Evolutionary conservation across 2,113 vertebrate species (phyloP).

Genomic region (Eira barbara): DNA sequence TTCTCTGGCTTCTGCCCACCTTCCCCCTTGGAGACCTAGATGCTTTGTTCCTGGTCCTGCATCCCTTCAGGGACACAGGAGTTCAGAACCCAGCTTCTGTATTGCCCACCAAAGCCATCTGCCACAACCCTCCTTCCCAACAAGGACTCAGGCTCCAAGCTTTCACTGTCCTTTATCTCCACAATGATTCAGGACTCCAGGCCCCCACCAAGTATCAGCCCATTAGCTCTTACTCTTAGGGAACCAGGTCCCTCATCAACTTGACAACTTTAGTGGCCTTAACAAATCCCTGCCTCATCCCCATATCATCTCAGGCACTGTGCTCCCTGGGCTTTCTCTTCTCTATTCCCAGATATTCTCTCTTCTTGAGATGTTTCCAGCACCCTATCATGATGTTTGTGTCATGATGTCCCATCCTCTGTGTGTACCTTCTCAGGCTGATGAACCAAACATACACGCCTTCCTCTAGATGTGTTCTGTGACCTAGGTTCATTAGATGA

Average conservation of each 20-base stretch:
- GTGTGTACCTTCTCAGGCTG: neutral
- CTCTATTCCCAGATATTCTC: neutral
- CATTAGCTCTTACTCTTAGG: neutral
- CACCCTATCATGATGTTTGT: neutral
- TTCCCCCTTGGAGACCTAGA: neutral
- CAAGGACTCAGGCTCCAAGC: neutral
- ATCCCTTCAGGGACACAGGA: neutral
- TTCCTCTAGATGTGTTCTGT: conserved; percentile 1
- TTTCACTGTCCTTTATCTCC: neutral
- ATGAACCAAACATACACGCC: neutral
- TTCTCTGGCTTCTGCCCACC: neutral
- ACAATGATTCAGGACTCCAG: neutral
- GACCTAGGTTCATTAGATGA: neutral
- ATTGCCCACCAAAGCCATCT: neutral
- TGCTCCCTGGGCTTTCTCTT: neutral
- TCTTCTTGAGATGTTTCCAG: conserved; percentile 22
- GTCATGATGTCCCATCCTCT: neutral
- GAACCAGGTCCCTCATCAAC: neutral
- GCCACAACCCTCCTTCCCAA: neutral
- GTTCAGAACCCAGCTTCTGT: neutral
- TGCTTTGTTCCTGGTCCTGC: neutral
- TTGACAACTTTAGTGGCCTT: neutral
- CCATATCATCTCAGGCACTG: neutral
- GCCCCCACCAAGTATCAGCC: neutral
- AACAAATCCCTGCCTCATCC: neutral